These are phyloP conservation scores for Drymonia ruficornis DNA, from an alignment of 2,888 invertebrate species.

Conservation along the genomic window DNA sequence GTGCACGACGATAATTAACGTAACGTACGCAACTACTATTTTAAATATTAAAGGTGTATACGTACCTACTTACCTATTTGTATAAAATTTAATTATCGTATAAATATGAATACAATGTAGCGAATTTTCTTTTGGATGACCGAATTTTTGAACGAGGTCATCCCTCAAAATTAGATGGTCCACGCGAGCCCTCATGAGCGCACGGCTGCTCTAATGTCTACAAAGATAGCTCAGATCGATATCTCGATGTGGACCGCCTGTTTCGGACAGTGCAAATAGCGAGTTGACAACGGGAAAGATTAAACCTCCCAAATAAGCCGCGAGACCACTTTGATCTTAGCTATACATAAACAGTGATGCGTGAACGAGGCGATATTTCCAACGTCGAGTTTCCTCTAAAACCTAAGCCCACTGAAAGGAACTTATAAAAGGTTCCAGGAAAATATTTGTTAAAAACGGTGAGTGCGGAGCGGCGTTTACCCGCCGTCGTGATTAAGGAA, in stretches of 20 bases:
- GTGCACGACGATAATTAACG: no score
- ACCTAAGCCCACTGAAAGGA: conserved; percentile 48
- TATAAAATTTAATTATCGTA: neutral
- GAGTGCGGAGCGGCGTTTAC: conserved; percentile 50
- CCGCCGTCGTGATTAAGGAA: conserved; percentile 59
- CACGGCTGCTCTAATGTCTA: conserved; percentile 55
- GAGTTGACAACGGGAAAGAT: conserved; percentile 42
- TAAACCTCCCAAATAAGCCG: conserved; percentile 37
- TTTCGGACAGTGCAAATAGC: conserved; percentile 44
- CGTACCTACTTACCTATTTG: no score
- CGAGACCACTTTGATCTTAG: conserved; percentile 38
- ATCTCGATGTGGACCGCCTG: conserved; percentile 50
- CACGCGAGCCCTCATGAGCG: conserved; percentile 53
- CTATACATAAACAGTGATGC: conserved; percentile 40
- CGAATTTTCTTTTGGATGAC: conserved; percentile 59
- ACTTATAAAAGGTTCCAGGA: conserved; percentile 55
- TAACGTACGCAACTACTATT: no score
- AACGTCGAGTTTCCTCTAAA: conserved; percentile 48
- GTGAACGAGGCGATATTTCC: conserved; percentile 43
- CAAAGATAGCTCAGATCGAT: conserved; percentile 68
- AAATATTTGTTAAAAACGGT: conserved; percentile 59
- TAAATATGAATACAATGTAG: neutral
- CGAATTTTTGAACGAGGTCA: conserved; percentile 73
- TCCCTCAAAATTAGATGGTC: conserved; percentile 70
- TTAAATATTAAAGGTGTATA: no score